Evolutionary conservation across 2,888 invertebrate genomes (phyloP).

Genomic region (Platycnemis pennipes): DNA sequence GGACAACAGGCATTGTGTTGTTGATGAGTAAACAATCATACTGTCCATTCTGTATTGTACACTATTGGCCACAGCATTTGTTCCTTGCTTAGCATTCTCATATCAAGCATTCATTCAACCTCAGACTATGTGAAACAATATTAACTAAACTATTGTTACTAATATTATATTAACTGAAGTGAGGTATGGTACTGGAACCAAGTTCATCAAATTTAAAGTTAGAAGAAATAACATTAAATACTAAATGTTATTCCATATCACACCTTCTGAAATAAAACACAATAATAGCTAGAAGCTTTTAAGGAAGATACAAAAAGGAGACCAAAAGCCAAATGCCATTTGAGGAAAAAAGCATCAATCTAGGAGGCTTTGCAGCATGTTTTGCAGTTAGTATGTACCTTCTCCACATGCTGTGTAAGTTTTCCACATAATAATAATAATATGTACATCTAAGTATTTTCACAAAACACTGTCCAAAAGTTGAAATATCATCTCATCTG

Average conservation of each 20-base stretch:
- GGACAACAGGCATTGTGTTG: no score
- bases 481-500: not conserved
- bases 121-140: no score
- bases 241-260: not conserved
- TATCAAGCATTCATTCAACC: no score
- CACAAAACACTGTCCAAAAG: slow-evolving; percentile 3
- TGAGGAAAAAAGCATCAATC: not conserved
- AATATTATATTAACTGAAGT: no score
- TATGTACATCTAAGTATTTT: slow-evolving; percentile 9
- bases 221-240: not conserved
- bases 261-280: not conserved
- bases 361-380: slow-evolving; percentile 17
- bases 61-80: no score
- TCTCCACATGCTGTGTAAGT: slow-evolving; percentile 41
- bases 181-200: no score
- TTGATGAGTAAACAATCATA: no score
- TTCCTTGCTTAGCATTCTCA: no score
- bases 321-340: slow-evolving; percentile 47
- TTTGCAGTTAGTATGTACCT: slow-evolving; percentile 29
- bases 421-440: not conserved
- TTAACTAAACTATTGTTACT: no score
- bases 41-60: no score
- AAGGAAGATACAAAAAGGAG: not conserved
- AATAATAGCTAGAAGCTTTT: not conserved
- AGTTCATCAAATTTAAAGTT: not conserved